Evolutionary conservation across 92 coral and sea anemone genomes (phyloP).

Genomic region (Porites lobata): DNA sequence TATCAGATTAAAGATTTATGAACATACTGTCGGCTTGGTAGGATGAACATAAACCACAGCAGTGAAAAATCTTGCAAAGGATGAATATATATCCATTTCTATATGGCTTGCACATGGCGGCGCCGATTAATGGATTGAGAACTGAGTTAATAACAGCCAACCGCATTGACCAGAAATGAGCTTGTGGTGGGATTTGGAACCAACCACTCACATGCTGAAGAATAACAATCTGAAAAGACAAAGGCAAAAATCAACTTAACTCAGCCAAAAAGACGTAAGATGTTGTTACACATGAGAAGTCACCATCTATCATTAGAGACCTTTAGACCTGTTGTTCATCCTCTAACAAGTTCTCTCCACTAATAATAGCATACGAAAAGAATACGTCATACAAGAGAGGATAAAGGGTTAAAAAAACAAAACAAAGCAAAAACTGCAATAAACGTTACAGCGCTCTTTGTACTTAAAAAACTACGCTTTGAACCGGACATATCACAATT

Average conservation of each 20-base stretch:
- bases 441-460: too few relatives aligned
- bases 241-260: not conserved
- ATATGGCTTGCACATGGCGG: slow-evolving; percentile 78
- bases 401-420: too few relatives aligned
- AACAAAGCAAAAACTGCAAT: too few relatives aligned
- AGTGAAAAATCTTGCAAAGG: slow-evolving; percentile 46
- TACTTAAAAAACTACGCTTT: too few relatives aligned
- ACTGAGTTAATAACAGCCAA: slow-evolving; percentile 69
- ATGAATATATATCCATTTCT: slow-evolving; percentile 64
- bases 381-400: too few relatives aligned
- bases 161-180: slow-evolving; percentile 78
- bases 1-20: not conserved
- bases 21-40: slow-evolving; percentile 17
- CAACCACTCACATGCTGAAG: slow-evolving; percentile 68
- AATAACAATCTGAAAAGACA: slow-evolving; percentile 50
- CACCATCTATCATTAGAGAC: too few relatives aligned
- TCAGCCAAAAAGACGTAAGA: too few relatives aligned
- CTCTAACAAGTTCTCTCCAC: too few relatives aligned
- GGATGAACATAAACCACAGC: slow-evolving; percentile 43
- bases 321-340: too few relatives aligned
- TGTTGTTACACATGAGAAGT: too few relatives aligned
- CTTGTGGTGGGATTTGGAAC: slow-evolving; percentile 37
- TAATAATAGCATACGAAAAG: too few relatives aligned
- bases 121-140: slow-evolving; percentile 70
- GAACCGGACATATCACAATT: too few relatives aligned